Evolutionary conservation across 1,140 invertebrate genomes (phyloP), one percentile per base, ranked within the genome.

Genomic region (Mercenaria mercenaria): DNA sequence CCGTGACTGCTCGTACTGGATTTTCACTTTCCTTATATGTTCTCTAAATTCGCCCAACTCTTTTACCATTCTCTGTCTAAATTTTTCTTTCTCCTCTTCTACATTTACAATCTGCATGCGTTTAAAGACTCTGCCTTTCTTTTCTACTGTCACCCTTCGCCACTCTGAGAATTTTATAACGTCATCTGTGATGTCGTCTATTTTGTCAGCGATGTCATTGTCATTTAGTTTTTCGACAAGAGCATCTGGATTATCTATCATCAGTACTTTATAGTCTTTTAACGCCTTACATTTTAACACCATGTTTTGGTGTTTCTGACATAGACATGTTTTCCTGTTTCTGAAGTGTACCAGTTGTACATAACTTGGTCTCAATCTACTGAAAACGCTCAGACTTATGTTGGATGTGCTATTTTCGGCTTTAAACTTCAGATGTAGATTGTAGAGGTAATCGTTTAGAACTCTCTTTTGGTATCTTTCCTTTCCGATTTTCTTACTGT

Each of bases 1-100:
- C 41, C 47, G 61, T 8, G 79, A 20, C 26, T 64, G 18, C 41
- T 88, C 29, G 89, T 84, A 91, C 43, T 91, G 91, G 0, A n/a
- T 61, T 32, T 74, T 86, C 3, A 92, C 77, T n/a, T 61, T 61
- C 20, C 20, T 8, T 13, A 82, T 29, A 41, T 92, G 92, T 0
- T 15, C 8, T 13, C 41, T 52, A 23, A 80, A 52, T 0, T 80
- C 76, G 47, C 18, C 2, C 6, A 50, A 8, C 23, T 80, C 41
- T 26, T 80, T 80, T 34, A 8, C 15, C 26, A 80, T 52, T 26
- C 18, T 41, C 20, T 50, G 0, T 50, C 47, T 26, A 34, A 80
- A 52, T n/a, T n/a, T n/a, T n/a, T n/a, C 26, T 52, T n/a, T 11
- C 41, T 0, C 50, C 50, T 50, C 10, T 50, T 80, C 41, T 2